A percentile compares a stretch with the other conserved stretches of the same genome.
Evolutionary conservation across 2,888 invertebrate species (phyloP).

Genomic region (Marasmarcha lunaedactyla): DNA sequence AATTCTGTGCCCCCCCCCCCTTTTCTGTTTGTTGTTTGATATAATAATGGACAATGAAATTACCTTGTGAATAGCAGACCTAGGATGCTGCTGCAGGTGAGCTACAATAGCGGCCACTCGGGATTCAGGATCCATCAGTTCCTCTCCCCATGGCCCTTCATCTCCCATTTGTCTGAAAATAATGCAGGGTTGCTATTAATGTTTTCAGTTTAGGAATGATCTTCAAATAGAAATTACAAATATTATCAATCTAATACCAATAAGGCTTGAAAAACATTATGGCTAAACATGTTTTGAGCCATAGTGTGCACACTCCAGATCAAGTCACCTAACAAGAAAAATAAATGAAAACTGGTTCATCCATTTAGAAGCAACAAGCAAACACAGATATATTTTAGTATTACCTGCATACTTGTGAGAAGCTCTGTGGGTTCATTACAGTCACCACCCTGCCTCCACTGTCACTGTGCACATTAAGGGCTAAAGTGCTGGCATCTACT

Average conservation of each 20-base stretch:
- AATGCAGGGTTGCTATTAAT: too few relatives aligned
- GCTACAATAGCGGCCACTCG: constrained; percentile 51
- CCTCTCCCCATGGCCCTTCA: constrained; percentile 48
- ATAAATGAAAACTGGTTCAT: too few relatives aligned
- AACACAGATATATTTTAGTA: neutral
- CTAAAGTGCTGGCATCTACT: constrained; percentile 41
- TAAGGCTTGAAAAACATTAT: too few relatives aligned
- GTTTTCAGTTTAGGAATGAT: neutral
- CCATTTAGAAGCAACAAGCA: too few relatives aligned
- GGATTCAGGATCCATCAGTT: constrained; percentile 44
- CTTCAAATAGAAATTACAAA: too few relatives aligned
- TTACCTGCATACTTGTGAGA: constrained; percentile 57
- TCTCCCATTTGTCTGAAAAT: constrained; percentile 45
- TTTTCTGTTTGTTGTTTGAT: too few relatives aligned
- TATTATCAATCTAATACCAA: too few relatives aligned
- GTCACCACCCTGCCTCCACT: constrained; percentile 41
- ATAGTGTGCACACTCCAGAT: too few relatives aligned
- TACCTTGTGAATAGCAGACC: constrained; percentile 41
- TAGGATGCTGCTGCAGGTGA: constrained; percentile 24
- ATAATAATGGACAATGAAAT: too few relatives aligned
- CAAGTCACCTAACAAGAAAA: too few relatives aligned
- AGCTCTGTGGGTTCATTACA: constrained; percentile 43
- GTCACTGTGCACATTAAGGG: constrained; percentile 51
- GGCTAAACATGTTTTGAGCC: too few relatives aligned
- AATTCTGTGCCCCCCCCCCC: too few relatives aligned